Percentiles rank a stretch among this genome's conserved stretches.
Evolutionary conservation across 2,797 vertebrate species (phyloP).

Genomic region (Hydrolagus colliei): DNA sequence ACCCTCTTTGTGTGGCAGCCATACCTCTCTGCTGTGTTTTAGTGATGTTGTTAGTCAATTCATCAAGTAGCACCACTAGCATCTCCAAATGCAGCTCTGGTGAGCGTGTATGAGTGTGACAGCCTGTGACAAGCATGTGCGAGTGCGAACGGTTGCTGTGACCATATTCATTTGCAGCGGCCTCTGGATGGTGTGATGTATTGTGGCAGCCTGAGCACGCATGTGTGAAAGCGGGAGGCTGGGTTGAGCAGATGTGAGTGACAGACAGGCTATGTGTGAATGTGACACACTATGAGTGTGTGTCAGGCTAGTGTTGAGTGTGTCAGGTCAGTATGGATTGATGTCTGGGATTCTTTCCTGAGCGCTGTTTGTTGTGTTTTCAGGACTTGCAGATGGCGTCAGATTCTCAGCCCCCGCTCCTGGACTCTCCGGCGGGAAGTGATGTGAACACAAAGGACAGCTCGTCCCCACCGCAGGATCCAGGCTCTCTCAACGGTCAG

Average conservation of each 20-base stretch:
- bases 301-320: background rate
- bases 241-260: background rate
- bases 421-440: background rate
- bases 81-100: no score
- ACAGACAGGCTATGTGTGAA: background rate
- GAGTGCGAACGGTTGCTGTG: background rate
- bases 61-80: no score
- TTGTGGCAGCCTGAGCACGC: background rate
- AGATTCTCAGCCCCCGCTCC: background rate
- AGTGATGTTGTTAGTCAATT: background rate
- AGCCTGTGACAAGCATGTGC: background rate
- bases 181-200: background rate
- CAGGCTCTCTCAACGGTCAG: background rate
- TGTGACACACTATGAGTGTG: background rate
- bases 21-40: background rate
- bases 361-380: background rate
- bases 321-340: background rate
- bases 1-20: no score
- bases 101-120: no score
- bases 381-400: conserved; percentile 7
- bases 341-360: background rate
- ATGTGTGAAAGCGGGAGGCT: background rate
- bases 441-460: background rate
- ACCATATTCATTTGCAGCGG: background rate
- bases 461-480: background rate